Conservation (phyloP, 2,113 vertebrate species). For the Pseudorectes ferrugineus region DNA sequence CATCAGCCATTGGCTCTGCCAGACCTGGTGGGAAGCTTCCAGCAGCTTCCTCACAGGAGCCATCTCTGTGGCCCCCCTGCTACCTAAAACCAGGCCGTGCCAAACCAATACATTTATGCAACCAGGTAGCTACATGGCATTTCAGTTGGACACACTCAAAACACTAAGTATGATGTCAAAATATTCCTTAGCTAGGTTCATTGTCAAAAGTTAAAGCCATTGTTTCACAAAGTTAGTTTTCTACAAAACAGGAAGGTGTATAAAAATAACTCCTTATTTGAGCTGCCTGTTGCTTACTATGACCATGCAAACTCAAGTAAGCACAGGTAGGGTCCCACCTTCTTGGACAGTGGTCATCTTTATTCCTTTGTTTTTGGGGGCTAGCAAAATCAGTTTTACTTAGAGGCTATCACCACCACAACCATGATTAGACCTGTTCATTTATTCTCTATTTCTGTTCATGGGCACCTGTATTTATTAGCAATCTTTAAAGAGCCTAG, state of each 20-base stretch:
- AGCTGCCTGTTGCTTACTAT: neutral
- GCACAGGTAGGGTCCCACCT: neutral
- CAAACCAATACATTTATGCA: neutral
- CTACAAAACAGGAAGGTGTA: neutral
- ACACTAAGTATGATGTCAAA: neutral
- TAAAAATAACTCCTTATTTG: neutral
- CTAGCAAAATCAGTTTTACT: neutral
- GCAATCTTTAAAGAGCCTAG: neutral
- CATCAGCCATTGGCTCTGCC: too few species aligned
- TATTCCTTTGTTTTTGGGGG: neutral
- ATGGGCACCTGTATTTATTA: neutral
- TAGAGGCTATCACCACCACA: neutral
- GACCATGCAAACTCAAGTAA: neutral
- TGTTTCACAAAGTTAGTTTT: neutral
- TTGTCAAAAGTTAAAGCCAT: neutral
- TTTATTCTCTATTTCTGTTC: neutral
- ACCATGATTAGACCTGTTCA: neutral
- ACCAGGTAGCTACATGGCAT: neutral
- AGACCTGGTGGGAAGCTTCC: too few species aligned
- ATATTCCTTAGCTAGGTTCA: neutral
- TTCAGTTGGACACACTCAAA: neutral
- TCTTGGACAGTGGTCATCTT: neutral
- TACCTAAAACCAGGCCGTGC: too few species aligned
- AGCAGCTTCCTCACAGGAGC: too few species aligned
- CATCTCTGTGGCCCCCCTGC: too few species aligned